Evolutionary conservation across 2,113 vertebrate species (phyloP), one percentile per base, ranked within the genome.

Genomic region (Sturnira hondurensis): DNA sequence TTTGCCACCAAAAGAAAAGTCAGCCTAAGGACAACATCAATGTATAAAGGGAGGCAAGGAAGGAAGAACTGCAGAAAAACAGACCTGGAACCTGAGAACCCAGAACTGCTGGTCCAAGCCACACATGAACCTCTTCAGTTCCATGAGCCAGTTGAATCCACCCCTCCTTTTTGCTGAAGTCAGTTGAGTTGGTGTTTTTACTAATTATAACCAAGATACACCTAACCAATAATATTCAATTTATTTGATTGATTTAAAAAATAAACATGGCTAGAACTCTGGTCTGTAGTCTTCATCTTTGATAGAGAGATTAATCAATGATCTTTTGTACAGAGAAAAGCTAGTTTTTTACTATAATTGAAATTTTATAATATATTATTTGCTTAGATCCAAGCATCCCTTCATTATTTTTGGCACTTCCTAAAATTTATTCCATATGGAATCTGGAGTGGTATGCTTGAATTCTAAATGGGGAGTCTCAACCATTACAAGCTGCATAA

Each of bases 401-500:
- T 95, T 96, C 94, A 97, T 97, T 97, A 98, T 96, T 97, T 97
- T 96, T 96, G 94, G 96, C 91, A 97, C 63, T 91, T 93, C 54
- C 80, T 92, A 78, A 95, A 96, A 97, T 92, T 95, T 98, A 95
- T 91, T 96, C 96, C 97, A 97, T 96, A 96, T 97, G 96, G 94
- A 93, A 93, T 95, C 77, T 86, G 85, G 77, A 93, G 87, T 71
- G 95, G 95, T 81, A 93, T 95, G 95, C 92, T 36, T 96, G 92
- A 97, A 96, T 98, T 97, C 96, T 95, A 97, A 98, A 97, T 88
- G 96, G 97, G 87, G 87, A 97, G 71, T 47, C 85, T 96, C 96
- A 96, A 95, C 92, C 89, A 96, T 96, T 96, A 97, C 85, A 96
- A 97, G 97, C 91, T 96, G 96, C 89, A 97, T 96, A 96, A 97